Evolutionary conservation across 2,797 vertebrate species (phyloP), one percentile per base, ranked within the genome.

Genomic region (Enteromius unitaeniatus): DNA sequence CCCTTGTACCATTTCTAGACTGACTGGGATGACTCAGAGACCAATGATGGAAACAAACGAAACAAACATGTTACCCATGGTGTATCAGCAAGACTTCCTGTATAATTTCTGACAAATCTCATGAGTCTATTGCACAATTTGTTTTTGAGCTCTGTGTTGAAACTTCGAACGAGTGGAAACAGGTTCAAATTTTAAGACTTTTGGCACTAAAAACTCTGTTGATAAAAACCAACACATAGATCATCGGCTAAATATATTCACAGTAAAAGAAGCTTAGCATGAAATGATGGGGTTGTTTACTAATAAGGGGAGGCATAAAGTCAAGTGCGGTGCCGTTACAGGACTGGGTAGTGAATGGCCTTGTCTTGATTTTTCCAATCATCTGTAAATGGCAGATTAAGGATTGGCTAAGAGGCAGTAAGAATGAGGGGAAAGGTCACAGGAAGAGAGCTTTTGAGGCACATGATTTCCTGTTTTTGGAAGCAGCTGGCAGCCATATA

Each of bases 401-500:
- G 5, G 37, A 72, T 8, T 80, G n/a, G 15, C 37, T 45, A 60
- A 23, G 13, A n/a, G 19, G 19, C 21, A 11, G 4, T 79, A 23
- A 68, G 55, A 73, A 73, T 60, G 1, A 73, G 79, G 68, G 26
- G 13, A 72, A 81, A 81, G 68, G 68, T 73, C 11, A 81, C 47
- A 40, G 26, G 40, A 81, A 49, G 26, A 73, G 26, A 0, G 11
- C 31, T 72, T 55, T 47, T 60, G 34, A 55, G 23, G 49, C 42
- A 73, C 17, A 26, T 11, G 40, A 72, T 19, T 62, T 81, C 68
- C 79, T 81, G 68, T 45, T 81, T 62, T 81, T 60, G 60, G 51
- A 42, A 60, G 47, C 19, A 68, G 31, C 28, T 79, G 37, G 6
- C 4, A 23, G 7, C 3, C 2, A 8, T 70, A 6, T 37, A 11